Evolutionary conservation across 2,113 vertebrate species (phyloP).

Genomic region (Hippocampus zosterae): DNA sequence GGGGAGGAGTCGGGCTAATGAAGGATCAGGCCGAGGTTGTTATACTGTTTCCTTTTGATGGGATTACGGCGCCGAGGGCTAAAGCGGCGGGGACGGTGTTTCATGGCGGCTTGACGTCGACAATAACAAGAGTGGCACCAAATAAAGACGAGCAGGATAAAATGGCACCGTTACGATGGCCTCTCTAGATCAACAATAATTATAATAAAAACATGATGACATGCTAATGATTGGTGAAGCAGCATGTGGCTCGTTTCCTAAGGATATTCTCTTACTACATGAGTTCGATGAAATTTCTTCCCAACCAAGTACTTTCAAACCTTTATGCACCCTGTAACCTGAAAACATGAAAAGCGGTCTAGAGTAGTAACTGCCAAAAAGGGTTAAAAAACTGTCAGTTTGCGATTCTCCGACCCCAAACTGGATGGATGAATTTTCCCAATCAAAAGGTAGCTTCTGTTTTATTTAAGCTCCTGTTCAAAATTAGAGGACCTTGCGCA

Average conservation of each 20-base stretch:
- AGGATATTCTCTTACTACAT: not conserved
- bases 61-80: constrained; percentile 60
- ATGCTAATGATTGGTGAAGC: not conserved
- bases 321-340: no score
- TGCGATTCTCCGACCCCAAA: no score
- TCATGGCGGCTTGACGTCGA: constrained; percentile 63
- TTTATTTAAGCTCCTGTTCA: no score
- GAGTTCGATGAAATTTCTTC: no score
- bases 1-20: constrained; percentile 68
- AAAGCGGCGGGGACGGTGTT: constrained; percentile 47
- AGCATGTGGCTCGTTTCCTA: not conserved
- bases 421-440: no score
- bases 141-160: constrained; percentile 13
- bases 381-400: no score
- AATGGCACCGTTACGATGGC: not conserved
- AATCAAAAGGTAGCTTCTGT: no score
- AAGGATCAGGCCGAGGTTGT: constrained; percentile 68
- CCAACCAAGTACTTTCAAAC: no score
- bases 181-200: not conserved
- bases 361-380: no score
- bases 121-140: constrained; percentile 55
- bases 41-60: constrained; percentile 70
- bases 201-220: not conserved
- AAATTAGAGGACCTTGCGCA: no score
- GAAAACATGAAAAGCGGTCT: no score